Evolutionary conservation across 1,140 invertebrate genomes (phyloP), one percentile per base, ranked within the genome.

Genomic region (Eumeta japonica): DNA sequence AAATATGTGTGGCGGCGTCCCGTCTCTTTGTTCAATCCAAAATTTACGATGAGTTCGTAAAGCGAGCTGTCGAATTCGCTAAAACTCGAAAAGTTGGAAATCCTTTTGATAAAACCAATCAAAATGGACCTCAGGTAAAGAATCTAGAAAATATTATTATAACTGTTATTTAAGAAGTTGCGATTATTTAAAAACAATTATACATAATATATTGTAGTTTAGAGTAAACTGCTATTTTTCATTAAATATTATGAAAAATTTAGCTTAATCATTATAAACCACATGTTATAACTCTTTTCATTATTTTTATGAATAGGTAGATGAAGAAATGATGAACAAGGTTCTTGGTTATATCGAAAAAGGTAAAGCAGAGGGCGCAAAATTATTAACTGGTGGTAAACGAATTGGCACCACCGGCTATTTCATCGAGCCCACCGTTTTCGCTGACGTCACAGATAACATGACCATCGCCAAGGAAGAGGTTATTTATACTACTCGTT

Each of bases 1-100:
- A 97, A 71, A 87, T 85, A 47, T 97, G 94, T 55, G 88, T 90
- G 56, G 92, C 94, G 36, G 93, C 90, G n/a, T 91, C 91, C 1
- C 78, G 93, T 33, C 88, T 90, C 1, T 97, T 86, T 56, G 92
- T 97, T 0, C 89, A 97, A 39, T 85, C 87, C 20, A 78, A 79
- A 3, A 88, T 97, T 37, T 96, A 97, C 60, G 89, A 96, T 38
- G 80, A 87, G 47, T 97, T 97, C 66, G 86, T 97, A 0, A 80
- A 85, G 45, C 81, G 81, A 46, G 82, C 87, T 0, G 80, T 78
- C 1, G 81, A 82, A 40, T 62, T 83, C 41, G 92, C 91, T 0
- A 74, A 83, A 37, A 68, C 74, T 1, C 79, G 82, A 28, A 85
- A 82, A 54, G 82, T 95, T 38, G 94, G 94, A 10, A 81, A 94